Evolutionary conservation across 2,113 vertebrate species (phyloP).

Genomic region (Salvelinus namaycush): DNA sequence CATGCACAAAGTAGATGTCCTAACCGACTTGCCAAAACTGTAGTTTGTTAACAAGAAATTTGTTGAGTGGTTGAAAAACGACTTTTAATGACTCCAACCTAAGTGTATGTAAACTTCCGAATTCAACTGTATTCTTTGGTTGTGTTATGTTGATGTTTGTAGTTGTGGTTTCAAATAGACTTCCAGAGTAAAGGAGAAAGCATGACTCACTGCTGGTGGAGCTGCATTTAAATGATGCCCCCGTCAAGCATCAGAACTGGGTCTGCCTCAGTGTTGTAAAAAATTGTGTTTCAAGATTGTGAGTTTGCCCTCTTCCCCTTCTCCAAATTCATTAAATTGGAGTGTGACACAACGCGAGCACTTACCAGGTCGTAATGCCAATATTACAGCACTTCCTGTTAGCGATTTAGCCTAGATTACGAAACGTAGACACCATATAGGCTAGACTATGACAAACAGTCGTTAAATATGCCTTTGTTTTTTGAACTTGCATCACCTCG

Average conservation of each 20-base stretch:
- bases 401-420: background rate
- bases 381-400: background rate
- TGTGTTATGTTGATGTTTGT: background rate
- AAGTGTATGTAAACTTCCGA: too few relatives aligned
- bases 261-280: background rate
- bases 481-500: background rate
- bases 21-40: too few relatives aligned
- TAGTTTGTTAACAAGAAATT: too few relatives aligned
- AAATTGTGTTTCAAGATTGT: background rate
- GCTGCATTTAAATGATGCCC: background rate
- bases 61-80: too few relatives aligned
- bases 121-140: background rate
- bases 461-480: background rate
- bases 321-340: background rate
- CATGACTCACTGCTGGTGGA: background rate
- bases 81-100: too few relatives aligned
- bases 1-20: too few relatives aligned
- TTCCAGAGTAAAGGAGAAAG: background rate
- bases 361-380: background rate
- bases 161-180: background rate
- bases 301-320: background rate
- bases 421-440: background rate
- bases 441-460: background rate
- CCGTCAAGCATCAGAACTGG: background rate
- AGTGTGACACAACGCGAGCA: background rate